Evolutionary conservation across 2,113 vertebrate genomes (phyloP), one percentile per base, ranked within the genome.

Genomic region (Oostethus manadensis): DNA sequence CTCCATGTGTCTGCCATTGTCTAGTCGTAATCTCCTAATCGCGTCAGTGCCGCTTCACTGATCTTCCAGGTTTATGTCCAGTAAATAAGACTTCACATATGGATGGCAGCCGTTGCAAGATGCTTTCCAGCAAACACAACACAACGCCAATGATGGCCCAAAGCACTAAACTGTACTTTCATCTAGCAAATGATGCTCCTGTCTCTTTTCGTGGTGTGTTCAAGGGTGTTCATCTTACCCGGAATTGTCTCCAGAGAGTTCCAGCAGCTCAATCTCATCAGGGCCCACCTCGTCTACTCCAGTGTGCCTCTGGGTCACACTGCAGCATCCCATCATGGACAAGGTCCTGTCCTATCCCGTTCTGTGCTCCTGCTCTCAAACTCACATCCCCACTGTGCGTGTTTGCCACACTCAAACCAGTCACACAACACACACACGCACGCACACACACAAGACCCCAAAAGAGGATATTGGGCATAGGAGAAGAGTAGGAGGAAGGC

Each of bases 301-400:
- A 20, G 74, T 81, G 56, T 84, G 84, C 53, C 88, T 77, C 71
- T 90, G 82, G 16, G 89, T 90, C 77, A 90, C 81, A 33, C 91
- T 90, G 74, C 92, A 93, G 80, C 92, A 93, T 75, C 91, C 92
- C 92, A 92, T 91, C 66, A 64, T 54, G 67, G 60, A 65, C 17
- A 8, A 22, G 49, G 67, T 58, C 59, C 66, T 69, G 62, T 60
- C 49, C 46, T 70, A 13, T 40, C 68, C 43, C 10, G 42, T 38
- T 56, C 53, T 2, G 55, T 53, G 71, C 6, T 47, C 38, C 5
- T 23, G 38, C 21, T 49, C 20, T 78, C 83, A 78, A 76, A 65
- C 54, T 58, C 68, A 64, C 89, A 90, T 90, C 84, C 88, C 84
- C 82, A 67, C 66, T 65, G 73, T 38, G 45, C 44, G 67, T 61